These are phyloP conservation scores for Cassiopea andromeda DNA, from an alignment of 30 jellyfish, hydroid and myxozoan species.

Conservation along the genomic window DNA sequence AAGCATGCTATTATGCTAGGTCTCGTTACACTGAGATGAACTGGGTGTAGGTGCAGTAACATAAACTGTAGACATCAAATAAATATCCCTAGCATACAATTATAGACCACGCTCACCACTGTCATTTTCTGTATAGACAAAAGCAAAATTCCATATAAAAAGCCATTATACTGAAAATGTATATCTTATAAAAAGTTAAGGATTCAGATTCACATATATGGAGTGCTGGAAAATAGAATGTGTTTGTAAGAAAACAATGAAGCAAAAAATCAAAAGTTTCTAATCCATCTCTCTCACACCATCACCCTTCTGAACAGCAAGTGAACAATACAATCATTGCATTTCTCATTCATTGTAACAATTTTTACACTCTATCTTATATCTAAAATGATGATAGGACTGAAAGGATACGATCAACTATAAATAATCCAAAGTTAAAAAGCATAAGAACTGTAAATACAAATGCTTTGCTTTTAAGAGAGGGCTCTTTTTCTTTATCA, in stretches of 20 bases:
- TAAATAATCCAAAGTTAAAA: conserved; percentile 82
- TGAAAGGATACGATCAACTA: conserved; percentile 96
- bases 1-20: no score
- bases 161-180: conserved; percentile 98
- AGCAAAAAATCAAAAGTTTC: no score
- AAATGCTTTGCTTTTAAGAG: conserved; percentile 28
- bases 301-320: no score
- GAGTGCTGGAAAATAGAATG: no score
- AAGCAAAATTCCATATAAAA: conserved; percentile 80
- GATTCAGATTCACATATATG: not conserved
- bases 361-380: no score
- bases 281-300: no score
- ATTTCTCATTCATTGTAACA: no score
- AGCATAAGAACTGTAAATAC: conserved; percentile 37
- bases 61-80: not conserved
- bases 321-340: no score
- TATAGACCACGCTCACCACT: conserved; percentile 50
- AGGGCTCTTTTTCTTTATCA: conserved; percentile 4
- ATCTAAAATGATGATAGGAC: not conserved
- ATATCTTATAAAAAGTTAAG: conserved; percentile 56
- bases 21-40: no score
- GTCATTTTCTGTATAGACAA: conserved; percentile 73
- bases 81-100: not conserved
- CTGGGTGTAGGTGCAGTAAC: no score
- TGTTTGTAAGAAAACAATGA: no score